These are phyloP conservation scores for Tyrophagus putrescentiae DNA, from an alignment of 1,140 invertebrate genomes.

Conservation along the genomic window DNA sequence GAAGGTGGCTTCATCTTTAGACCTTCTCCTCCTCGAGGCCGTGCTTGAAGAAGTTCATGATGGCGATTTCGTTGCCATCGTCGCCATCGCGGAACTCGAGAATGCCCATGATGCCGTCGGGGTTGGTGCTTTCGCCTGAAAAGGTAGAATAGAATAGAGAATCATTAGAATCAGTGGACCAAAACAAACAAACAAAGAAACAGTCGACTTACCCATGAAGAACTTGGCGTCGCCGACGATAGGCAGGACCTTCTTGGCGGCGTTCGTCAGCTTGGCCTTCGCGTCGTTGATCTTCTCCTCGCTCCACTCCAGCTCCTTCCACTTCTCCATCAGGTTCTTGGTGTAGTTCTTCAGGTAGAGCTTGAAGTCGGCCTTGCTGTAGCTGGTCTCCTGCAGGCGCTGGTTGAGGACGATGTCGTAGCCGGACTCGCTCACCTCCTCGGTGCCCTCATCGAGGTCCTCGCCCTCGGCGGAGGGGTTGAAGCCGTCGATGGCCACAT, in stretches of 20 bases:
- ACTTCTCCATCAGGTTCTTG: slow-evolving; percentile 70
- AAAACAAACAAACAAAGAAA: not conserved
- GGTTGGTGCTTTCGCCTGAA: slow-evolving; percentile 75
- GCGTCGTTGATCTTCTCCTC: slow-evolving; percentile 34
- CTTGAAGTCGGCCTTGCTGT: slow-evolving; percentile 53
- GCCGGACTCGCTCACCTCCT: slow-evolving; percentile 54
- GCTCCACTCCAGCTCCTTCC: slow-evolving; percentile 51
- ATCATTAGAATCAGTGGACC: not conserved
- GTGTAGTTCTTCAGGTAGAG: slow-evolving; percentile 88
- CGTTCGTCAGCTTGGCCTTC: slow-evolving; percentile 83
- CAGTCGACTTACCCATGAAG: slow-evolving; percentile 49
- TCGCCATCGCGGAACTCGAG: slow-evolving; percentile 84
- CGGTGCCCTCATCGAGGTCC: slow-evolving; percentile 68
- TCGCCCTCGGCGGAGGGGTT: slow-evolving; percentile 80
- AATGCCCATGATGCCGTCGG: slow-evolving; percentile 79
- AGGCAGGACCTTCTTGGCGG: slow-evolving; percentile 78
- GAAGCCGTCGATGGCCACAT: slow-evolving; percentile 63
- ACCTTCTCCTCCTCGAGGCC: slow-evolving; percentile 86
- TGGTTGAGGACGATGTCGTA: slow-evolving; percentile 88
- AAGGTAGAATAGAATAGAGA: slow-evolving; percentile 8
- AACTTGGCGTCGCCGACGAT: slow-evolving; percentile 77
- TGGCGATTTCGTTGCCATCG: slow-evolving; percentile 62
- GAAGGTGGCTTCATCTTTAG: slow-evolving; percentile 36
- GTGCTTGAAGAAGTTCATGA: slow-evolving; percentile 90
- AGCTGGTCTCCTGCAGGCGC: slow-evolving; percentile 62